A percentile compares a stretch with the other conserved stretches of the same genome.
Conservation (phyloP, 2,888 invertebrate species). For the Amphipoea lucens region DNA sequence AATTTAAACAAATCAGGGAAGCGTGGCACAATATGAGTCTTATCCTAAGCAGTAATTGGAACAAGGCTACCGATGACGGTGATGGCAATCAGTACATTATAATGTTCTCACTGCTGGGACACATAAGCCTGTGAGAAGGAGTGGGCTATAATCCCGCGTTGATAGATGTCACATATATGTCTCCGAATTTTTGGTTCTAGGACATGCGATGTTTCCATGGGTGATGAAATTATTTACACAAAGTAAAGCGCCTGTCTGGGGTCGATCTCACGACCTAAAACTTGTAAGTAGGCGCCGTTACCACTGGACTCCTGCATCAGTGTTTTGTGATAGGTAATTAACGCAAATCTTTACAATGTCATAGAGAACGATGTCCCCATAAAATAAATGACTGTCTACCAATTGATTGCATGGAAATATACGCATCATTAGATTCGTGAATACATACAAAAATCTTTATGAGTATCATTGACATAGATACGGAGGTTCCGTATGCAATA, state of each 20-base stretch:
- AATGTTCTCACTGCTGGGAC: too few relatives aligned
- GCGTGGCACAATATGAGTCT: background rate
- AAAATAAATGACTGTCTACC: constrained; percentile 17
- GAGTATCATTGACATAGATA: background rate
- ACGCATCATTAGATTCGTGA: constrained; percentile 13
- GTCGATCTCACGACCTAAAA: too few relatives aligned
- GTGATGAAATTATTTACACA: too few relatives aligned
- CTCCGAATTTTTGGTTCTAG: too few relatives aligned
- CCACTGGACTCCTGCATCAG: background rate
- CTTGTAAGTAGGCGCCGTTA: too few relatives aligned
- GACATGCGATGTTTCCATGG: too few relatives aligned
- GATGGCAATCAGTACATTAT: background rate
- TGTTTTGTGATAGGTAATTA: background rate
- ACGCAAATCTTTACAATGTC: background rate
- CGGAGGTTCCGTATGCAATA: constrained; percentile 32
- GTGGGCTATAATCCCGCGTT: too few relatives aligned
- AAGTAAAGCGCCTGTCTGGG: too few relatives aligned
- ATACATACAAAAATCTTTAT: constrained; percentile 8
- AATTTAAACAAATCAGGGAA: background rate
- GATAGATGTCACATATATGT: too few relatives aligned
- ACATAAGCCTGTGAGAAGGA: too few relatives aligned
- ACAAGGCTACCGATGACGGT: background rate
- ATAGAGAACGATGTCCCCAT: constrained; percentile 1
- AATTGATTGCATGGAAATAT: constrained; percentile 26
- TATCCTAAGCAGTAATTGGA: background rate